A percentile compares a stretch with the other conserved stretches of the same genome.
Conservation (phyloP, 2,888 invertebrate genomes). For the Muschampia plurimacula region DNA sequence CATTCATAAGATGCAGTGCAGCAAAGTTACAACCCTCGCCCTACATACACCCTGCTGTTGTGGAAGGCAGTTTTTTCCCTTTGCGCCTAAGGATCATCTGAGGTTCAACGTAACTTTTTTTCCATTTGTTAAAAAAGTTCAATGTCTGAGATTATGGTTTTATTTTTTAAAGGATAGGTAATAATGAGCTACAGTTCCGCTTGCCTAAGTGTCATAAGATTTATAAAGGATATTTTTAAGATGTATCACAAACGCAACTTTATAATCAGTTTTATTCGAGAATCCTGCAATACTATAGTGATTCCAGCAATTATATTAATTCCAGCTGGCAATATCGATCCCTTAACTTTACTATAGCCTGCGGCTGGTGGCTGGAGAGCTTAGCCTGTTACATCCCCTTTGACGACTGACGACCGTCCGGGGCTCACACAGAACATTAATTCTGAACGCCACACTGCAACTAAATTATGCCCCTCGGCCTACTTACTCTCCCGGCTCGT, state of each 20-base stretch:
- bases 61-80: neutral
- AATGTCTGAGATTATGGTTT: neutral
- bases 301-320: too few species aligned
- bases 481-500: constrained; percentile 14
- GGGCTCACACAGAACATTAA: constrained; percentile 52
- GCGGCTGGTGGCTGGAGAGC: too few species aligned
- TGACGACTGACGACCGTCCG: constrained; percentile 44
- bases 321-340: too few species aligned
- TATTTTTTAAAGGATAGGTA: too few species aligned
- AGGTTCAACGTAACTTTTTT: neutral
- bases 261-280: too few species aligned
- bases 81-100: neutral
- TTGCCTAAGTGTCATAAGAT: too few species aligned
- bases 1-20: constrained; percentile 2
- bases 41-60: constrained; percentile 5
- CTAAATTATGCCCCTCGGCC: constrained; percentile 55
- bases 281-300: too few species aligned
- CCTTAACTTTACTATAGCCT: too few species aligned
- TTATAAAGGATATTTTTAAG: too few species aligned
- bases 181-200: too few species aligned
- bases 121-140: neutral
- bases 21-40: neutral
- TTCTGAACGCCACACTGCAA: constrained; percentile 56
- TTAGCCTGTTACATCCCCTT: constrained; percentile 41
- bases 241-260: constrained; percentile 5